Evolutionary conservation across 2,888 invertebrate genomes (phyloP), one percentile per base, ranked within the genome.

Genomic region (Heliconius charithonia): DNA sequence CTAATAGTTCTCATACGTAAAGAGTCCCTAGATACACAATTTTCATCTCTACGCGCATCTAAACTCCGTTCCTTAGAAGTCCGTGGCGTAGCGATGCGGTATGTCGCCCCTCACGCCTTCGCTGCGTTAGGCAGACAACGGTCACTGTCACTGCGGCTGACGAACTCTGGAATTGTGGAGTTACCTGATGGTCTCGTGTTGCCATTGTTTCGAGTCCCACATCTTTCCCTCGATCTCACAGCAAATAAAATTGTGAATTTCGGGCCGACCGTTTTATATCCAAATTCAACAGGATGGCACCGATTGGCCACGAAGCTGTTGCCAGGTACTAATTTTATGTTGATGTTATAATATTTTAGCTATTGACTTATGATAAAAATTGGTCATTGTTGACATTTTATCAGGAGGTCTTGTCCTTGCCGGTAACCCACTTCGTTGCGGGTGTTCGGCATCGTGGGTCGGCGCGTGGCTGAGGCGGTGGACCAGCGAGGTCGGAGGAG

Each of bases 381-480:
- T 4, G 56, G 22, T 25, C 65, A 27, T 63, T 13, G 22, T 66
- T 63, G 32, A 51, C 6, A 25, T 51, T 71, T 70, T 62, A 66
- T 87, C 88, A 85, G 85, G 98, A 75, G 98, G 98, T 12, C 93
- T 98, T 81, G 96, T 97, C 83, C 96, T 98, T 82, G 96, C 97
- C 2, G 97, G 97, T 81, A 98, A 98, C 90, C 97, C 97, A 1
- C 96, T 98, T 87, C 96, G 96, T 75, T 98, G 98, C 89, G 97
- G 97, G 80, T 98, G 98, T 88, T 97, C 97, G 67, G 95, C 97
- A 82, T 97, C 97, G 70, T 98, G 98, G 98, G 95, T 97, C 84
- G 97, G 98, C 62, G 96, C 97, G 83, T 98, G 98, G 98, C 92
- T 98, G 85, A 95, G 98, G 66, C 95, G 98, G 78, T 98, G 98